Conservation (phyloP, 2,797 vertebrate species). For the Dermochelys coriacea region DNA sequence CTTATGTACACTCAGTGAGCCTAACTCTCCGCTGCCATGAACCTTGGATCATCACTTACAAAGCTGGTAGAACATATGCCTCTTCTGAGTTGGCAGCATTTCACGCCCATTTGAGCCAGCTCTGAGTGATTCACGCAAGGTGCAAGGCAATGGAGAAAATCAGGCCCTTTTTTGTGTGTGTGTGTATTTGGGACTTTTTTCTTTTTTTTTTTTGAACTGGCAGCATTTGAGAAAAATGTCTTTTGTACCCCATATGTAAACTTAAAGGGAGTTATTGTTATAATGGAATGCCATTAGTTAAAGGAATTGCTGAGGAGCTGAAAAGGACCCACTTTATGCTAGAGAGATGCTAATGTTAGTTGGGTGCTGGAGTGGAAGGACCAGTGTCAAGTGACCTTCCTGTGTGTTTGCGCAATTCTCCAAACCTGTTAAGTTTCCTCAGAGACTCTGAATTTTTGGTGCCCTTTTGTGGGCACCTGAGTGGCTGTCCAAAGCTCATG, state of each 20-base stretch:
- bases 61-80: too few species aligned
- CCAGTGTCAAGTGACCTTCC: too few species aligned
- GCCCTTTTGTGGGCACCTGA: too few species aligned
- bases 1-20: too few species aligned
- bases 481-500: too few species aligned
- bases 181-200: neutral
- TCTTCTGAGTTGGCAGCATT: neutral
- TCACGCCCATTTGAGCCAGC: neutral
- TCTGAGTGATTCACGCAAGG: neutral
- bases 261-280: constrained; percentile 36
- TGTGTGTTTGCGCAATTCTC: too few species aligned
- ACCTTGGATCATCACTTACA: too few species aligned
- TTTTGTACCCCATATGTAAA: neutral
- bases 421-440: too few species aligned
- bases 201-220: neutral
- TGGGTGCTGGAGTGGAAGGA: too few species aligned
- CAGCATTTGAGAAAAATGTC: constrained; percentile 20
- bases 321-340: neutral
- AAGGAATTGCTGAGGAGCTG: constrained; percentile 29
- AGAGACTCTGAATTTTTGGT: too few species aligned
- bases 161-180: constrained; percentile 43
- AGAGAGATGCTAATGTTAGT: too few species aligned
- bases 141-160: neutral
- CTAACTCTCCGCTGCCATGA: too few species aligned
- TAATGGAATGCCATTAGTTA: constrained; percentile 37